Conservation (phyloP, 2,113 vertebrate species). For the Sapayoa aenigma region DNA sequence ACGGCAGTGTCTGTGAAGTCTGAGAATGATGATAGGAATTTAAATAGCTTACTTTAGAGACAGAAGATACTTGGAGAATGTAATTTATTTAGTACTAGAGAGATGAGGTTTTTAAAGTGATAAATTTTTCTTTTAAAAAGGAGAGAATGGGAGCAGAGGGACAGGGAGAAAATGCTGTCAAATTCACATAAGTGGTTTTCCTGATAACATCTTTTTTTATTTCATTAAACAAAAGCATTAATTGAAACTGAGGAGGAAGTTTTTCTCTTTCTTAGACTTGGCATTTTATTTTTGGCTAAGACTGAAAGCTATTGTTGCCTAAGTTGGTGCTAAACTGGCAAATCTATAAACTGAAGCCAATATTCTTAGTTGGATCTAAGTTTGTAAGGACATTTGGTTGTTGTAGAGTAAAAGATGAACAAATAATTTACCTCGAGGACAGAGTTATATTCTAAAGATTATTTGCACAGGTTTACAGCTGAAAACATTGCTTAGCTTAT, state of each 20-base stretch:
- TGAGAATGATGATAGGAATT: neutral
- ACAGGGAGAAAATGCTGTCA: neutral
- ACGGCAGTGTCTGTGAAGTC: neutral
- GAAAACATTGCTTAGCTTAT: neutral
- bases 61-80: neutral
- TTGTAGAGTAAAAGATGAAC: neutral
- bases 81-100: neutral
- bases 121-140: neutral
- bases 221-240: constrained; percentile 30
- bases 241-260: constrained; percentile 19
- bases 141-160: neutral
- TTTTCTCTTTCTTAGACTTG: neutral
- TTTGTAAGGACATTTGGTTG: constrained; percentile 23
- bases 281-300: constrained; percentile 19
- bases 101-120: neutral
- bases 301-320: constrained; percentile 39
- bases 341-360: constrained; percentile 51
- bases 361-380: constrained; percentile 51
- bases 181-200: neutral
- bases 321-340: neutral
- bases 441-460: neutral
- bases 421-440: neutral
- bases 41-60: neutral
- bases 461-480: neutral
- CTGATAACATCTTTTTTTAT: neutral